These are phyloP conservation scores for Cherax destructor DNA, from an alignment of 1,140 invertebrate genomes.

Conservation along the genomic window DNA sequence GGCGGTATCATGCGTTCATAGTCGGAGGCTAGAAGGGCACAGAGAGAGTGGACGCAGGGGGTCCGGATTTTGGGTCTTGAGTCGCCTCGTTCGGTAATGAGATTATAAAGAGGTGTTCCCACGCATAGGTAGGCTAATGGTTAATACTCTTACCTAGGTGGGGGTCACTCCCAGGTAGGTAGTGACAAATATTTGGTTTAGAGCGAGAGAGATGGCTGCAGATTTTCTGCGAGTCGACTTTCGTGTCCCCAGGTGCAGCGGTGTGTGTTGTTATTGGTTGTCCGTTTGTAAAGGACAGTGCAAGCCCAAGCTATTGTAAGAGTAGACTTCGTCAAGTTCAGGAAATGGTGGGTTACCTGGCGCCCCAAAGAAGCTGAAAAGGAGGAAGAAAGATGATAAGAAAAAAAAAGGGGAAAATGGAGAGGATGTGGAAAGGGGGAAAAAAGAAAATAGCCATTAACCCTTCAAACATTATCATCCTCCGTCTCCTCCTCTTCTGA, in stretches of 20 bases:
- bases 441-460: neutral
- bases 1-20: slow-evolving; percentile 45
- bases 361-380: neutral
- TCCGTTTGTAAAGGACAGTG: too few relatives aligned
- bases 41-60: neutral
- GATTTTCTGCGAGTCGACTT: too few relatives aligned
- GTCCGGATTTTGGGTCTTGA: neutral
- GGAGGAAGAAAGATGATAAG: neutral
- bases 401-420: too few relatives aligned
- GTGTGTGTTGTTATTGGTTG: too few relatives aligned
- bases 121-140: neutral
- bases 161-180: too few relatives aligned
- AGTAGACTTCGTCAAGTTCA: neutral
- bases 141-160: too few relatives aligned
- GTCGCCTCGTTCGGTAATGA: neutral
- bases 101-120: neutral
- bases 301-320: neutral
- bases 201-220: too few relatives aligned
- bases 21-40: neutral
- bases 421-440: neutral
- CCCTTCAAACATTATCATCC: too few relatives aligned
- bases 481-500: too few relatives aligned
- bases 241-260: too few relatives aligned
- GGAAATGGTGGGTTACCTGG: neutral
- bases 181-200: too few relatives aligned